Evolutionary conservation across 2,797 vertebrate species (phyloP).

Genomic region (Chaetophractus vellerosus): DNA sequence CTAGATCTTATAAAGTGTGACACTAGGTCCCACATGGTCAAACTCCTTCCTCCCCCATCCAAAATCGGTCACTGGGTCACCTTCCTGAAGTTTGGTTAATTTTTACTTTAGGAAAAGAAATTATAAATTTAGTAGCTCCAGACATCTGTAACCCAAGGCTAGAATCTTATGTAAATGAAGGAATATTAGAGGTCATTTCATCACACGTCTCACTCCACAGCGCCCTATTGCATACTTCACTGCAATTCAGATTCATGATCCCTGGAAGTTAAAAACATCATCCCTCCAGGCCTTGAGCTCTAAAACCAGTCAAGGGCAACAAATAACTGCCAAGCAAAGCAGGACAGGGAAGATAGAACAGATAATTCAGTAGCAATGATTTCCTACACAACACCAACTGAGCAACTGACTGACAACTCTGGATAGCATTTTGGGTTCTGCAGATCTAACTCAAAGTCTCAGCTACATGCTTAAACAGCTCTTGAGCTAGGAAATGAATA

Average conservation of each 20-base stretch:
- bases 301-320: constrained; percentile 53
- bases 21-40: not conserved
- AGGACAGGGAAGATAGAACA: not conserved
- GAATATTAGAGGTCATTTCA: constrained; percentile 61
- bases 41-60: not conserved
- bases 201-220: constrained; percentile 47
- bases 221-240: constrained; percentile 1
- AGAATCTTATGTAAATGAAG: constrained; percentile 62
- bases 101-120: constrained; percentile 21
- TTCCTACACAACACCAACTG: not conserved
- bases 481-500: not conserved
- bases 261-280: constrained; percentile 56
- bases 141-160: not conserved
- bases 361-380: not conserved
- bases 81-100: not conserved
- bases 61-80: not conserved
- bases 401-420: not conserved
- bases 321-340: not conserved
- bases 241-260: constrained; percentile 65
- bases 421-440: not conserved
- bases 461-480: not conserved
- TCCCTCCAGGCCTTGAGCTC: constrained; percentile 3
- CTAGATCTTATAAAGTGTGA: not conserved
- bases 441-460: not conserved
- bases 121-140: not conserved